phyloP scores from a whole-genome alignment of 2,797 vertebrate genomes.

The Melanotaenia trifasciata region DNA sequence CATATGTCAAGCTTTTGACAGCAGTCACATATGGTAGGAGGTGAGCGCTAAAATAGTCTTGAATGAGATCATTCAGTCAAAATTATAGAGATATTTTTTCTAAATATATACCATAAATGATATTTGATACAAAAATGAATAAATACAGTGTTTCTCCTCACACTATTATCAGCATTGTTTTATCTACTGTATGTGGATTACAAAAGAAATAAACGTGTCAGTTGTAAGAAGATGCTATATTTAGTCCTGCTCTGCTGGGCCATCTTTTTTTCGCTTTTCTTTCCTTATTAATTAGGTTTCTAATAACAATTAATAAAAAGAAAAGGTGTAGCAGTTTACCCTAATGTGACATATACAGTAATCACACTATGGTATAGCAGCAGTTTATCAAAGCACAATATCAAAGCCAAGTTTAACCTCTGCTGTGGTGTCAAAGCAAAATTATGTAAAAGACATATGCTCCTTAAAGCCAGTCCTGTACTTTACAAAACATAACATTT shows the following conservation, averaged over 20 bases:
- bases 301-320: constrained; percentile 10
- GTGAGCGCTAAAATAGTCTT: constrained; percentile 24
- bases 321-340: background rate
- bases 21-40: constrained; percentile 45
- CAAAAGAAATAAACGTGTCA: constrained; percentile 39
- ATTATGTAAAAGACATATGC: background rate
- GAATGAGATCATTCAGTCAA: constrained; percentile 27
- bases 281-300: constrained; percentile 23
- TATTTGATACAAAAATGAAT: background rate
- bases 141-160: constrained; percentile 35
- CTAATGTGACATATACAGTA: background rate
- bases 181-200: constrained; percentile 55
- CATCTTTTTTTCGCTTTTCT: constrained; percentile 9
- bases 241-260: constrained; percentile 45
- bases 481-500: background rate
- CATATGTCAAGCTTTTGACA: constrained; percentile 47
- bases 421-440: constrained; percentile 12
- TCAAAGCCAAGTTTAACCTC: background rate
- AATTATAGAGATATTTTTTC: constrained; percentile 4
- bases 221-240: constrained; percentile 52
- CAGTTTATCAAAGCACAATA: background rate
- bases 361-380: background rate
- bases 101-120: no score
- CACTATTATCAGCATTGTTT: constrained; percentile 46
- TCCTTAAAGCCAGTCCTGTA: background rate